Conservation (phyloP, 1,140 invertebrate species). For the Hetaerina americana region DNA sequence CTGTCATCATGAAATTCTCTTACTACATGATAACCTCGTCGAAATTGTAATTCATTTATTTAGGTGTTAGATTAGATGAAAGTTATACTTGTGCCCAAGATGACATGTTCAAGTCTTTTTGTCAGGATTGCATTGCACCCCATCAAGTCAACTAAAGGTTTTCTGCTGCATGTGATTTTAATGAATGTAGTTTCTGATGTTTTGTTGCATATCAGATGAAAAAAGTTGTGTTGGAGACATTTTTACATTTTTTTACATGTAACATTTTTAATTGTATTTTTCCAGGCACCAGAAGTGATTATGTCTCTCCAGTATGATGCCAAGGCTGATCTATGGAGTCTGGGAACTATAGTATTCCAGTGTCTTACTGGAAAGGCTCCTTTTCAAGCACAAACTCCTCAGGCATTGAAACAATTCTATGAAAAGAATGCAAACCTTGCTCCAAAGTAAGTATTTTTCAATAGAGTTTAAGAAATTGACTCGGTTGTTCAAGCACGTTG, state of each 20-base stretch:
- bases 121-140: too few relatives aligned
- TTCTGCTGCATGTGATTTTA: not conserved
- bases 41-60: too few relatives aligned
- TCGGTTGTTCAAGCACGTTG: too few relatives aligned
- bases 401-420: slow-evolving; percentile 92
- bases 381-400: slow-evolving; percentile 96
- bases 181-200: not conserved
- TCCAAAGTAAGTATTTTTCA: slow-evolving; percentile 70
- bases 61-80: too few relatives aligned
- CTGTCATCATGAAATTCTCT: too few relatives aligned
- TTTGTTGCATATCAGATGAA: not conserved
- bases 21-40: too few relatives aligned
- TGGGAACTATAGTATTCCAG: slow-evolving; percentile 98
- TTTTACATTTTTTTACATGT: not conserved
- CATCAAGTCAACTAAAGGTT: too few relatives aligned
- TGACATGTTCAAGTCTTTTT: too few relatives aligned
- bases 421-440: slow-evolving; percentile 91
- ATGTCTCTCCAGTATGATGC: slow-evolving; percentile 98
- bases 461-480: too few relatives aligned
- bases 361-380: slow-evolving; percentile 97
- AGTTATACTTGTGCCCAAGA: too few relatives aligned
- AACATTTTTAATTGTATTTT: slow-evolving; percentile 18
- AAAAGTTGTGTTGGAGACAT: not conserved
- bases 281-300: slow-evolving; percentile 93
- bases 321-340: slow-evolving; percentile 97